Evolutionary conservation across 2,113 vertebrate genomes (phyloP), one percentile per base, ranked within the genome.

Genomic region (Orthochromis indermauri): DNA sequence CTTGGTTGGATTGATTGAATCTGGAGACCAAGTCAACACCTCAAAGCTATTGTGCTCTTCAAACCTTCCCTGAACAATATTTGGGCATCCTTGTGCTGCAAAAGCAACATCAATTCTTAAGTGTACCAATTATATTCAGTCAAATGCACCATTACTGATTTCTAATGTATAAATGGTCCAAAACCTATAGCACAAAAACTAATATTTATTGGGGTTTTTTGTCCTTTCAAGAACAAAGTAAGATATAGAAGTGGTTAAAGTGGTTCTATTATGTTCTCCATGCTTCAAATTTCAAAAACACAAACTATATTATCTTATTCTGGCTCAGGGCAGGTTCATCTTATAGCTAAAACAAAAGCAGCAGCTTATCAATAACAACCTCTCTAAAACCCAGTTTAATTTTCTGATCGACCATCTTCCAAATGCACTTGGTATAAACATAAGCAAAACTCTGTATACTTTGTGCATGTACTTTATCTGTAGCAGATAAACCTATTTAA

Each of bases 131-230:
- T 24, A 73, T 0, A 73, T 26, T 68, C n/a, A 73, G 37, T 42
- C 66, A 71, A 71, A 71, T 24, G 66, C 66, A 71, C 35, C 0
- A 71, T 24, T 24, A 9, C n/a, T 71, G 35, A 71, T 14, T 10
- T 21, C 63, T 37, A 37, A 40, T 37, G 33, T 13, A 40, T 37
- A 68, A 68, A 40, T 13, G 11, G 1, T 21, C 0, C 63, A 66
- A 66, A 66, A 66, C 61, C 61, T 66, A 21, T 8, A 4, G 61
- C 17, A 66, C 31, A 66, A 37, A 35, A 66, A n/a, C 61, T 12
- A n/a, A 66, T 66, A 66, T 66, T 66, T 21, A 37, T 37, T 66
- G 6, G 17, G 6, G 0, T 0, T 0, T 3, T 66, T 37, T 37
- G 6, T 37, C 61, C 11, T 68, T 40, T 68, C 0, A 40, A 68